Base-by-base conservation (phyloP, 2,888 invertebrate species). In the Altica lythri region DNA sequence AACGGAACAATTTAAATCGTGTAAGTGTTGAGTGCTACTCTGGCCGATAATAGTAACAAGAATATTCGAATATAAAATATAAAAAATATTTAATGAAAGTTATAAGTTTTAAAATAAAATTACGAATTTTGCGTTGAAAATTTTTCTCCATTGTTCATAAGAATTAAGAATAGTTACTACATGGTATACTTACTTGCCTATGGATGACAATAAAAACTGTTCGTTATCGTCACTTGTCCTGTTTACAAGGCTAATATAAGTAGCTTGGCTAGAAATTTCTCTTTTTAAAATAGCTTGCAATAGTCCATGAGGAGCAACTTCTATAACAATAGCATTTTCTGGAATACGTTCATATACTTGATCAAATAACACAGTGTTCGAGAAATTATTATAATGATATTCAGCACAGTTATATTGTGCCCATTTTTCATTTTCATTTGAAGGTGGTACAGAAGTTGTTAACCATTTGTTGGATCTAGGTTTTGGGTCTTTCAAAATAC, bases 381-480 rank as follows among this genome's bases (percentile, higher is more conserved):
- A 73, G 13, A 92, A 77, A 72, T 92, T 94, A 70, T 92, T 92
- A 1, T 89, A 89, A 69, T 92, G 92, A 72, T 96, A 96, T 64
- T 91, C 92, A 2, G 95, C 89, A 0, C 92, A 92, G 1, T 86
- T 56, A 18, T 60, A 58, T 58, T 81, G 77, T 0, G 86, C 85
- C 16, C 83, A 79, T 0, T 83, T 75, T 0, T 83, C 80, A 38
- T 83, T 82, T 93, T 92, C 93, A 46, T 85, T 48, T 4, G 29
- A 14, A 40, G 55, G 46, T 4, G 57, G 48, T 10, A 66, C 81
- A 0, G 94, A 93, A 0, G 92, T 86, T 56, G 92, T 92, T 5
- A 95, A 75, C 95, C 95, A 96, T 53, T 86, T 85, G 0, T 79
- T 71, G 0, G 88, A 86, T 16, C 95, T 81, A 1, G 76, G 72